Conservation (phyloP, 2,888 invertebrate genomes). For the Sesia bembeciformis region DNA sequence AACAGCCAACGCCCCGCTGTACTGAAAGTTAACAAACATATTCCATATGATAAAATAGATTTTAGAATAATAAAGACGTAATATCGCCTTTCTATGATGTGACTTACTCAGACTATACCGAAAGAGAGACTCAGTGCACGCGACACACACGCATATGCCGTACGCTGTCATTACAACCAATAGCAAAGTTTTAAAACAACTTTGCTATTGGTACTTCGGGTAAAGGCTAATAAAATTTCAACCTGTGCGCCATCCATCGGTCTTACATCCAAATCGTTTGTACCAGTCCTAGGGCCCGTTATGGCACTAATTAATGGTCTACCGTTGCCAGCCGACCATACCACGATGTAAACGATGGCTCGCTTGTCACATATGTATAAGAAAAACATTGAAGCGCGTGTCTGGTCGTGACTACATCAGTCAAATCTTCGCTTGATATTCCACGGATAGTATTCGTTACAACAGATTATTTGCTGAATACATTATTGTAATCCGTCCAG, state of each 20-base stretch:
- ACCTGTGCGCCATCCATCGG: background rate
- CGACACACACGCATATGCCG: too few relatives aligned
- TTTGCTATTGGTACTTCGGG: too few relatives aligned
- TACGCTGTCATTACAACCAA: too few relatives aligned
- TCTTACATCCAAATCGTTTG: slow-evolving; percentile 28
- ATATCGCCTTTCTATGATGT: too few relatives aligned
- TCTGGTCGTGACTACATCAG: slow-evolving; percentile 60
- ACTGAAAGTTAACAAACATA: too few relatives aligned
- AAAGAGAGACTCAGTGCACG: too few relatives aligned
- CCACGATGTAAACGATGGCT: slow-evolving; percentile 42
- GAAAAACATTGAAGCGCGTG: slow-evolving; percentile 55
- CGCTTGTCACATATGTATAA: slow-evolving; percentile 31
- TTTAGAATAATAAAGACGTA: too few relatives aligned
- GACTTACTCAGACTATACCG: too few relatives aligned
- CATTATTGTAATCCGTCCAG: slow-evolving; percentile 10
- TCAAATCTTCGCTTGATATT: slow-evolving; percentile 61
- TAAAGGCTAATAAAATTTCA: too few relatives aligned
- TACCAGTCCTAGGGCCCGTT: slow-evolving; percentile 36
- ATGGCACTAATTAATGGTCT: slow-evolving; percentile 54
- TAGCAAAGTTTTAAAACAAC: too few relatives aligned
- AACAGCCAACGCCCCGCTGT: too few relatives aligned
- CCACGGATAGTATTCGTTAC: slow-evolving; percentile 51
- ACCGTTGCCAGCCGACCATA: slow-evolving; percentile 36
- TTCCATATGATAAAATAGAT: too few relatives aligned
- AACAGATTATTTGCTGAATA: slow-evolving; percentile 34